These are phyloP conservation scores for Acronicta aceris DNA, from an alignment of 2,888 invertebrate genomes.

Conservation along the genomic window DNA sequence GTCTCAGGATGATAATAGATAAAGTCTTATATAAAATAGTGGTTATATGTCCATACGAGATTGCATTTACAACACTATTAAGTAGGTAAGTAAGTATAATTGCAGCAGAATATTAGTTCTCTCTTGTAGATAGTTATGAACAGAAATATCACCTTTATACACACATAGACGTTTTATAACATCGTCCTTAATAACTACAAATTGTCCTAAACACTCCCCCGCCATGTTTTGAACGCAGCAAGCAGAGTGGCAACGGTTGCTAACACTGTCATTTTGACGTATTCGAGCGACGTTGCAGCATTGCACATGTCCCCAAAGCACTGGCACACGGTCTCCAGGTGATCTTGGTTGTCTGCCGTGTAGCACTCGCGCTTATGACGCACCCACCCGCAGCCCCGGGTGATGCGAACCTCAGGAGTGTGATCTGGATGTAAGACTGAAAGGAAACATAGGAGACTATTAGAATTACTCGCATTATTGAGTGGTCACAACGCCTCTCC, in stretches of 20 bases:
- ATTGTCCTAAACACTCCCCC: conserved; percentile 47
- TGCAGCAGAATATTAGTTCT: too few species aligned
- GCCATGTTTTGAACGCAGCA: conserved; percentile 59
- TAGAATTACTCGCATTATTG: too few species aligned
- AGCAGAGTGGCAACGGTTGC: conserved; percentile 55
- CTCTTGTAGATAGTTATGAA: neutral
- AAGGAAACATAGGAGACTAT: conserved; percentile 42
- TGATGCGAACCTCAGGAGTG: conserved; percentile 79
- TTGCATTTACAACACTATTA: too few species aligned
- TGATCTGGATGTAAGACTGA: conserved; percentile 75
- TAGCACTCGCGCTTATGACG: conserved; percentile 84
- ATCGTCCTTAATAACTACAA: neutral
- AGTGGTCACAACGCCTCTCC: too few species aligned
- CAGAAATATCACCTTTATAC: neutral
- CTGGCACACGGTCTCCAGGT: conserved; percentile 89
- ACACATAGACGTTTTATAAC: conserved; percentile 3
- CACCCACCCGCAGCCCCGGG: conserved; percentile 90
- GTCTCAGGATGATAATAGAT: too few species aligned
- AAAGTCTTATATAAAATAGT: too few species aligned
- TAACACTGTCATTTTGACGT: conserved; percentile 63
- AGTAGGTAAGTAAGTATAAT: too few species aligned
- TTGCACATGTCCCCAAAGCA: conserved; percentile 91
- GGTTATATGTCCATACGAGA: too few species aligned
- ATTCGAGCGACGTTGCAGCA: conserved; percentile 60
- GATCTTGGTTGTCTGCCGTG: conserved; percentile 89